Percentiles rank a stretch among this genome's conserved stretches.
Conservation (phyloP, 2,797 vertebrate genomes). For the Pangasius krempfi region DNA sequence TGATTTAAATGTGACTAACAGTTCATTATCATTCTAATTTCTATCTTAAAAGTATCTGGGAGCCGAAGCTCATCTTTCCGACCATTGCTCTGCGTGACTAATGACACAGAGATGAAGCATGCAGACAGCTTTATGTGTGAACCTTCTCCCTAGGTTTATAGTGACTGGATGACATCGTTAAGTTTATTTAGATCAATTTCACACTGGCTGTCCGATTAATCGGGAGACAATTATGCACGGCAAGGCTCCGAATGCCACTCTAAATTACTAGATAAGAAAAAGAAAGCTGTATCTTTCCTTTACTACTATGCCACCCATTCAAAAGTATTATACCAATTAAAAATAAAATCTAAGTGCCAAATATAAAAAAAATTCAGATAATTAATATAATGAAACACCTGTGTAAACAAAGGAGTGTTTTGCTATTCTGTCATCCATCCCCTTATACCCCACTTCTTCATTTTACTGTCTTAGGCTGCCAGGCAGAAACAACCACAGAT, state of each 20-base stretch:
- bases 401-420: background rate
- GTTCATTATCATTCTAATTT: slow-evolving; percentile 39
- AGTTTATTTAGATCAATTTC: slow-evolving; percentile 65
- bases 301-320: background rate
- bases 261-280: slow-evolving; percentile 62
- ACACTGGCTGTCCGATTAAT: slow-evolving; percentile 68
- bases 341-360: background rate
- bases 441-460: background rate
- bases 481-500: background rate
- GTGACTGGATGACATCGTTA: slow-evolving; percentile 68
- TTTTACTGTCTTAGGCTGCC: background rate
- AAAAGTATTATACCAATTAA: slow-evolving; percentile 22
- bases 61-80: background rate
- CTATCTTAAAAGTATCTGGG: slow-evolving; percentile 11
- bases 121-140: slow-evolving; percentile 61
- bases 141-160: slow-evolving; percentile 63
- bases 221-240: slow-evolving; percentile 68
- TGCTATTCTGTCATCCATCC: background rate
- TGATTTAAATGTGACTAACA: slow-evolving; percentile 26
- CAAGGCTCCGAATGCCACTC: slow-evolving; percentile 63
- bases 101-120: slow-evolving; percentile 52
- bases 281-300: slow-evolving; percentile 26
- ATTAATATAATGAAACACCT: background rate
- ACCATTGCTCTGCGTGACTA: slow-evolving; percentile 42
- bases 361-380: background rate